These are phyloP conservation scores for Paragorgia papillata DNA, from an alignment of 92 coral and sea anemone species.

Conservation along the genomic window DNA sequence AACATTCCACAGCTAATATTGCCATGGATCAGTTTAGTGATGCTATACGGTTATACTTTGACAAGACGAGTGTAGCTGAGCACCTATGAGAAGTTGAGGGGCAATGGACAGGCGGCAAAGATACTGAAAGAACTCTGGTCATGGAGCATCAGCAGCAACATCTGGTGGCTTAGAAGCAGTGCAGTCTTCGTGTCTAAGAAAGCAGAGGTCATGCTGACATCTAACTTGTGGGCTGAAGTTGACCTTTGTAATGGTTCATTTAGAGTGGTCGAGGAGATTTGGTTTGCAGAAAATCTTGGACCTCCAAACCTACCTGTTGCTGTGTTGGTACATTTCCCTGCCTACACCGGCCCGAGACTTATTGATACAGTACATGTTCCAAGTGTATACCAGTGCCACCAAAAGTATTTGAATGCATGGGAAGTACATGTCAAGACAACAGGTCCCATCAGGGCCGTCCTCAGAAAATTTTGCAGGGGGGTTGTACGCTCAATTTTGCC, in stretches of 20 bases:
- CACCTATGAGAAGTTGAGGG: neutral
- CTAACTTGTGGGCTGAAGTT: constrained; percentile 32
- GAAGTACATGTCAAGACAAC: neutral
- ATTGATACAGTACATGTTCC: neutral
- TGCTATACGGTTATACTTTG: constrained; percentile 5
- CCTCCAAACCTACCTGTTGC: constrained; percentile 31
- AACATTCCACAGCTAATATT: neutral
- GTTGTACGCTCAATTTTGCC: too few species aligned
- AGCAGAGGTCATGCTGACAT: constrained; percentile 27
- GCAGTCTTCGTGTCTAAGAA: neutral
- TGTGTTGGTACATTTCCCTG: constrained; percentile 24
- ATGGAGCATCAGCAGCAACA: constrained; percentile 9
- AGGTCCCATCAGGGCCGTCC: too few species aligned
- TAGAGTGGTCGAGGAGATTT: constrained; percentile 5
- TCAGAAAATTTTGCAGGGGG: too few species aligned
- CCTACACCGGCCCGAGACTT: neutral
- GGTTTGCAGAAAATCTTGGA: constrained; percentile 4
- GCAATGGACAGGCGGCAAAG: neutral
- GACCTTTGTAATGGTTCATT: too few species aligned
- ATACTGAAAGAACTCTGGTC: constrained; percentile 1
- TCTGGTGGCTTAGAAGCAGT: constrained; percentile 17
- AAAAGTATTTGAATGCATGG: constrained; percentile 1
- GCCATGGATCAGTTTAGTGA: neutral
- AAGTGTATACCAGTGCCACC: neutral
- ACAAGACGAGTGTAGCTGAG: constrained; percentile 20